Evolutionary conservation across 2,888 invertebrate species (phyloP).

Genomic region (Plebejus argus): DNA sequence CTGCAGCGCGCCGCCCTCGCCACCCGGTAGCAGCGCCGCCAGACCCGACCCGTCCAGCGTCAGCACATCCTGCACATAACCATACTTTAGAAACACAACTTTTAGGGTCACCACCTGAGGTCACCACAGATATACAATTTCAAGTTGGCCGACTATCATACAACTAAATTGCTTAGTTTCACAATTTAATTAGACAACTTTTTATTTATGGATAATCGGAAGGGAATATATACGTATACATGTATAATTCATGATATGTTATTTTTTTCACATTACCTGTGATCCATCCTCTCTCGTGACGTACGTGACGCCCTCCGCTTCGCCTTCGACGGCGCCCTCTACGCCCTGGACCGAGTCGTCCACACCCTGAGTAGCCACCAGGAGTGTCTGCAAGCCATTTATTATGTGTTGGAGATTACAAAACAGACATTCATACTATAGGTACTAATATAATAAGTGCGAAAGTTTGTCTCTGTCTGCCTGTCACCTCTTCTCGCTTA

Average conservation of each 20-base stretch:
- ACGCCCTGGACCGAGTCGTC: constrained; percentile 86
- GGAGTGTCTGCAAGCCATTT: constrained; percentile 78
- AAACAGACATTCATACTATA: too few species aligned
- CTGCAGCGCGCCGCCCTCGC: constrained; percentile 74
- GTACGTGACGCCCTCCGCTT: constrained; percentile 84
- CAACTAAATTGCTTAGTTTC: too few species aligned
- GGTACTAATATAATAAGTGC: too few species aligned
- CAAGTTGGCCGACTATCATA: too few species aligned
- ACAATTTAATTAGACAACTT: too few species aligned
- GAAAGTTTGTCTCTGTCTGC: too few species aligned
- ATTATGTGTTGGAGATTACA: background rate
- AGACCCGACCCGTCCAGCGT: constrained; percentile 78
- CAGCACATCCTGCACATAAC: constrained; percentile 63
- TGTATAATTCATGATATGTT: background rate
- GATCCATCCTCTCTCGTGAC: constrained; percentile 70
- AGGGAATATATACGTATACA: too few species aligned
- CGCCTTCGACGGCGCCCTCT: constrained; percentile 81
- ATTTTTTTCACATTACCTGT: constrained; percentile 52
- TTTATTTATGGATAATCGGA: too few species aligned
- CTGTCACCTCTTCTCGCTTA: too few species aligned
- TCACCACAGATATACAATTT: too few species aligned
- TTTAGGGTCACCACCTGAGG: too few species aligned
- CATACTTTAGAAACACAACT: too few species aligned
- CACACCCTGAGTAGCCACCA: constrained; percentile 85
- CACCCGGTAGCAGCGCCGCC: constrained; percentile 82